These are phyloP conservation scores for Argya squamiceps DNA, from an alignment of 2,797 vertebrate genomes.

Conservation along the genomic window DNA sequence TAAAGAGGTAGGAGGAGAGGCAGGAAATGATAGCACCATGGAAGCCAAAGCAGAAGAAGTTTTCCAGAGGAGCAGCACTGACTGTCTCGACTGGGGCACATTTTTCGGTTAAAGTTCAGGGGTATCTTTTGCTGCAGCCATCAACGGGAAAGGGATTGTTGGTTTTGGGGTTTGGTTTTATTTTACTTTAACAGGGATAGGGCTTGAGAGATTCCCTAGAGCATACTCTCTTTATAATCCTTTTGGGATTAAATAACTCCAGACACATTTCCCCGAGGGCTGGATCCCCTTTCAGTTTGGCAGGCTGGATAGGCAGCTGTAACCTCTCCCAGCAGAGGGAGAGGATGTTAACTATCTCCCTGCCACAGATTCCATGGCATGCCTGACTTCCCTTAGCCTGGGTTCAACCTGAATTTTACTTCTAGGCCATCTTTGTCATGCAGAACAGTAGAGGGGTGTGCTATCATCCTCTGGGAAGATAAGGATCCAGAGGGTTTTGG, in stretches of 20 bases:
- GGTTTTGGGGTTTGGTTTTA: not conserved
- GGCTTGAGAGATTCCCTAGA: conserved; percentile 51
- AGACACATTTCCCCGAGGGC: conserved; percentile 51
- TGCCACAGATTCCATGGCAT: not conserved
- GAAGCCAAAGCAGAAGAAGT: conserved; percentile 30
- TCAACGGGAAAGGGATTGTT: not conserved
- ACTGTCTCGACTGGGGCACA: fast-evolving
- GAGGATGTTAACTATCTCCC: conserved; percentile 52
- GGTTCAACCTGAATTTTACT: not conserved
- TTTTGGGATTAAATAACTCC: conserved; percentile 71
- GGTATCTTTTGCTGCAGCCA: not conserved
- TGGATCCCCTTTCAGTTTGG: conserved; percentile 69
- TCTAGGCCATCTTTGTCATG: fast-evolving
- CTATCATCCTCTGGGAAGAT: not conserved
- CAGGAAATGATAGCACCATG: conserved; percentile 28
- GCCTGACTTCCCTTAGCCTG: not conserved
- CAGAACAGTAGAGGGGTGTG: not conserved
- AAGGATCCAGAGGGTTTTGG: not conserved
- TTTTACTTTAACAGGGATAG: not conserved
- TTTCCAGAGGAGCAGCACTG: not conserved
- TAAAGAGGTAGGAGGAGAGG: conserved; percentile 46
- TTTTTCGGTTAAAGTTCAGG: not conserved
- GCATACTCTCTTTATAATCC: conserved; percentile 41
- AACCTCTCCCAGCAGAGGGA: not conserved
- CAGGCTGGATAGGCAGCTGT: conserved; percentile 64